phyloP scores from a whole-genome alignment of 2,113 vertebrate species.

The Pseudorhombus dupliciocellatus region DNA sequence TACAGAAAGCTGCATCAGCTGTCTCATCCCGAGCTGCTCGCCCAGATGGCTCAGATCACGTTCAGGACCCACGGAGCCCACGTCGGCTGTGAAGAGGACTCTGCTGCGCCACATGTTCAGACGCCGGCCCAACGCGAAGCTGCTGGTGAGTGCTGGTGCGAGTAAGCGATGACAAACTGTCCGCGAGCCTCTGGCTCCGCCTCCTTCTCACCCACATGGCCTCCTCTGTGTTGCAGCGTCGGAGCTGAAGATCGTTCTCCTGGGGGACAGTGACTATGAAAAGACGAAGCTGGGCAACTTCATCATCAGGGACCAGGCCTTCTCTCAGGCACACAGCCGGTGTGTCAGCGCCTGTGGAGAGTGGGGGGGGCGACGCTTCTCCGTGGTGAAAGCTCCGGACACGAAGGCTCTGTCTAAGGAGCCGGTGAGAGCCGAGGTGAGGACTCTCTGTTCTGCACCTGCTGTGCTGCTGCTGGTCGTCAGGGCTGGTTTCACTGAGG shows the following conservation, averaged over 20 bases:
- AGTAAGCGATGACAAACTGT: too few relatives aligned
- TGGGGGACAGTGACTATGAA: slow-evolving; percentile 17
- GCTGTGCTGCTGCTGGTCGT: too few relatives aligned
- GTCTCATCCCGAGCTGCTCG: background rate
- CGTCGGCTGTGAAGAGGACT: background rate
- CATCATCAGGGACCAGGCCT: too few relatives aligned
- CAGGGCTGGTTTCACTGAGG: too few relatives aligned
- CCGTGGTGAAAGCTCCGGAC: slow-evolving; percentile 26
- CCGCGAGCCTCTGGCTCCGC: too few relatives aligned
- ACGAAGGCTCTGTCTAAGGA: slow-evolving; percentile 5
- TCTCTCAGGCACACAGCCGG: too few relatives aligned
- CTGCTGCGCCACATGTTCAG: background rate
- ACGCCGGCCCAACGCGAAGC: too few relatives aligned
- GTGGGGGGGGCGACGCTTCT: background rate
- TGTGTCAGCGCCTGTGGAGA: background rate
- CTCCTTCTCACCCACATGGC: too few relatives aligned
- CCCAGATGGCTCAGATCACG: background rate
- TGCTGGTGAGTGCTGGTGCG: too few relatives aligned
- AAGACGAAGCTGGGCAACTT: background rate
- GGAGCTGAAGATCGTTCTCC: slow-evolving; percentile 16
- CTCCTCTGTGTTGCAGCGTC: background rate
- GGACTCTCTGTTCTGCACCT: too few relatives aligned
- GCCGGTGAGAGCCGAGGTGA: accelerated
- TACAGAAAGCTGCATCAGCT: background rate
- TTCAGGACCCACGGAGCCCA: background rate